Evolutionary conservation across 2,888 invertebrate species (phyloP), one percentile per base, ranked within the genome.

Genomic region (Flexamia atlantica): DNA sequence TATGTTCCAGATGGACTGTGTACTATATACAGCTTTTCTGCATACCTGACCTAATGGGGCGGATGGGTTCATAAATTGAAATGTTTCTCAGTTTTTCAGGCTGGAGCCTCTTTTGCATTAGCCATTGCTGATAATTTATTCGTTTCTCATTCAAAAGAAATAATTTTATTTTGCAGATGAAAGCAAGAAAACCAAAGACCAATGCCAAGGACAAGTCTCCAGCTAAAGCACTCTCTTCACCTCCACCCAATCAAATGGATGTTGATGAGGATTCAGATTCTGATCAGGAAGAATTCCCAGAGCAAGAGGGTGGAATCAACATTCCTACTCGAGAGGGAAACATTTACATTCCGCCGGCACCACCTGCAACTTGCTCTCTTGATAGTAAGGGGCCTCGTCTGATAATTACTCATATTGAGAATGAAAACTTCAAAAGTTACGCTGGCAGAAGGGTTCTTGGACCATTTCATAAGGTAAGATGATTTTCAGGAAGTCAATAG

Each of bases 361-460:
- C 90, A 2, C 90, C 91, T 87, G 93, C 94, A 0, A 92, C 94
- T 1, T 93, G 93, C 81, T 94, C 95, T 1, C 93, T 94, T 85
- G 95, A 96, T 87, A 91, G 93, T 12, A 94, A 92, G 60, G 97
- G 96, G 0, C 96, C 97, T 0, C 93, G 99, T 23, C 91, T 99
- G 64, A 95, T 99, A 84, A 99, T 99, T 82, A 94, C 95, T 0
- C 94, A 96, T 87, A 99, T 99, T 87, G 95, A 95, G 0, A 98
- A 98, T 90, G 93, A 94, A 80, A 98, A 99, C 90, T 99, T 99
- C 90, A 99, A 99, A 90, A 99, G 99, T 89, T 99, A 99, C 89
- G 97, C 97, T 40, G 96, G 97, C 0, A 92, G 93, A 53, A 94
- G 96, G 88, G 90, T 91, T 1, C 92, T 99, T 81, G 99, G 99